Conservation (phyloP, 1,140 invertebrate species). For the Pinna nobilis region DNA sequence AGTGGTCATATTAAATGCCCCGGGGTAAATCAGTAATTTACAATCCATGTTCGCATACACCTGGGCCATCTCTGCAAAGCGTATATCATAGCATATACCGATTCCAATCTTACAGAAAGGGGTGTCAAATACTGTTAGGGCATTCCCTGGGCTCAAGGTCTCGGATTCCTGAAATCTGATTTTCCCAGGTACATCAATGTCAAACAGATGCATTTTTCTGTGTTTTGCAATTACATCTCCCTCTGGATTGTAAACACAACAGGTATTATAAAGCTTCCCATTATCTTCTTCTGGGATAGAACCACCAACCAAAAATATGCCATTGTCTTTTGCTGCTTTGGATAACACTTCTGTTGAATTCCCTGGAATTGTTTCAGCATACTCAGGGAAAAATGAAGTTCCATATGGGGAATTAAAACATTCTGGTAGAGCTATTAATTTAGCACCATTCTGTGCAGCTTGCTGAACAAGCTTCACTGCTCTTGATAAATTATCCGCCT, state of each 20-base stretch:
- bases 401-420: constrained; percentile 97
- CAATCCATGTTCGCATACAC: constrained; percentile 88
- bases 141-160: constrained; percentile 84
- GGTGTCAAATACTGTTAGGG: constrained; percentile 85
- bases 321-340: constrained; percentile 84
- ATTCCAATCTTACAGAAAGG: constrained; percentile 87
- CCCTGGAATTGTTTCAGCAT: constrained; percentile 88
- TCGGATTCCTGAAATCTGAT: constrained; percentile 96
- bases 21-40: constrained; percentile 89
- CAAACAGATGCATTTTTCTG: constrained; percentile 90
- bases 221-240: constrained; percentile 82
- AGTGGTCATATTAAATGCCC: constrained; percentile 95
- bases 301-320: constrained; percentile 90
- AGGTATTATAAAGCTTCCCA: constrained; percentile 90
- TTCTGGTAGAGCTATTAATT: constrained; percentile 89
- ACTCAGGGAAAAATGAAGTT: constrained; percentile 88
- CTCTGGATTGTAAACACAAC: constrained; percentile 88
- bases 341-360: constrained; percentile 83
- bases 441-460: constrained; percentile 84
- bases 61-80: constrained; percentile 92
- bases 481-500: constrained; percentile 84
- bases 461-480: constrained; percentile 84
- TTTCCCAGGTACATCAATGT: constrained; percentile 94
- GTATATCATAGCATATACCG: constrained; percentile 95
- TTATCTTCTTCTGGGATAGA: constrained; percentile 88